These are phyloP conservation scores for Odontocerum albicorne DNA, from an alignment of 2,888 invertebrate genomes.

Conservation along the genomic window DNA sequence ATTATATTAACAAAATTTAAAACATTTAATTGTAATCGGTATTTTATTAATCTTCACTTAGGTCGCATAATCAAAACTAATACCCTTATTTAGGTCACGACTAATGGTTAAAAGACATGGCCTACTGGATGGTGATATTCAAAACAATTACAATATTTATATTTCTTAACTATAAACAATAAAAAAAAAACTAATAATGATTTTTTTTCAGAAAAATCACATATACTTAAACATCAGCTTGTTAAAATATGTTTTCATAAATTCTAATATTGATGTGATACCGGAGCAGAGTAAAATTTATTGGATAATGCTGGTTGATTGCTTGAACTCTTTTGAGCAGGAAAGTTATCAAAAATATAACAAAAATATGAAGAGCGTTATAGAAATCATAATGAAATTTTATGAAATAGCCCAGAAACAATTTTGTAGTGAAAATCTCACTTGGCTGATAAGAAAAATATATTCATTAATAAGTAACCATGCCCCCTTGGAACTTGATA, in stretches of 20 bases:
- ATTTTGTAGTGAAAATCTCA: constrained; percentile 23
- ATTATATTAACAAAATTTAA: too few relatives aligned
- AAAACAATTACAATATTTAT: too few relatives aligned
- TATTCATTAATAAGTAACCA: constrained; percentile 16
- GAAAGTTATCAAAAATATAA: not conserved
- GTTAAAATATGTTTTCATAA: constrained; percentile 18
- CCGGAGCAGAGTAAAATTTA: constrained; percentile 24
- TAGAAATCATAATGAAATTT: constrained; percentile 13
- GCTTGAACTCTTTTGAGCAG: constrained; percentile 10
- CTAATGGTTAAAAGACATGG: too few relatives aligned
- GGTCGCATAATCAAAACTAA: too few relatives aligned
- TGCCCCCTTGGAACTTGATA: constrained; percentile 8
- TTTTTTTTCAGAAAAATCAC: constrained; percentile 24
- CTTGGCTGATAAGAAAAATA: constrained; percentile 27
- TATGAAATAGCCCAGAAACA: constrained; percentile 8
- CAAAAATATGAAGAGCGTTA: constrained; percentile 1
- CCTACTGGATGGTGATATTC: too few relatives aligned
- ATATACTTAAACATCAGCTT: constrained; percentile 5
- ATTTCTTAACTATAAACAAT: too few relatives aligned
- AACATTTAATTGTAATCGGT: too few relatives aligned
- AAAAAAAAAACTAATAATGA: too few relatives aligned
- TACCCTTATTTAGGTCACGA: too few relatives aligned
- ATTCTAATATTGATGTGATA: constrained; percentile 6
- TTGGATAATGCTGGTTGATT: constrained; percentile 27
- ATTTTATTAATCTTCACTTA: too few relatives aligned